Percentiles rank a stretch among this genome's conserved stretches.
phyloP scores from a whole-genome alignment of 2,888 invertebrate species.

The Drosophila gaucha region DNA sequence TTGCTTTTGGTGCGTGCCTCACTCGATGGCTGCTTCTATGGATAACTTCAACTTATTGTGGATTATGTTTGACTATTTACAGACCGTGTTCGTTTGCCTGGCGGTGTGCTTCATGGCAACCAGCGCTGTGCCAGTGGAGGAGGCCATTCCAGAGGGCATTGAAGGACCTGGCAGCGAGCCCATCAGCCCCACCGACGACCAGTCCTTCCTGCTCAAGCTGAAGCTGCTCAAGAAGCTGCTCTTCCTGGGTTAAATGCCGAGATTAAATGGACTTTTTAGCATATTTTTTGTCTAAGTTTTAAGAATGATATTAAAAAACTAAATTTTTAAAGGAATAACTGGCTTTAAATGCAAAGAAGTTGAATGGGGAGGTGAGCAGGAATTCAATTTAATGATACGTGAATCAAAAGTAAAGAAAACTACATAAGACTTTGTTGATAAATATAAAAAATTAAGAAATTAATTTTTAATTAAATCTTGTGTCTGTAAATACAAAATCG shows the following conservation, averaged over 20 bases:
- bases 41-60: conserved; percentile 40
- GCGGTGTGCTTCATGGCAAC: conserved; percentile 67
- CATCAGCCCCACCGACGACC: conserved; percentile 75
- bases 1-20: conserved; percentile 75
- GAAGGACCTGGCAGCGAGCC: conserved; percentile 75
- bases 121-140: conserved; percentile 79
- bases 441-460: neutral
- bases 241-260: conserved; percentile 68
- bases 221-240: conserved; percentile 79
- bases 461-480: too few species aligned
- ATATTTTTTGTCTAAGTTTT: conserved; percentile 44
- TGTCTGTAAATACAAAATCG: too few species aligned
- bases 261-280: conserved; percentile 32
- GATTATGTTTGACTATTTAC: conserved; percentile 37
- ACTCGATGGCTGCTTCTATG: neutral
- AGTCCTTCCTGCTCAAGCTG: conserved; percentile 76
- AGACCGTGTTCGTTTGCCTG: conserved; percentile 76
- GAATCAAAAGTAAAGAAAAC: neutral
- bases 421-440: neutral
- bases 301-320: conserved; percentile 29
- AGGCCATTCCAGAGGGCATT: conserved; percentile 79
- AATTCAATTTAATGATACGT: neutral
- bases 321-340: conserved; percentile 14
- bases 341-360: neutral
- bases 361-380: neutral